Conservation (phyloP, 2,797 vertebrate genomes). For the Prunella strophiata region DNA sequence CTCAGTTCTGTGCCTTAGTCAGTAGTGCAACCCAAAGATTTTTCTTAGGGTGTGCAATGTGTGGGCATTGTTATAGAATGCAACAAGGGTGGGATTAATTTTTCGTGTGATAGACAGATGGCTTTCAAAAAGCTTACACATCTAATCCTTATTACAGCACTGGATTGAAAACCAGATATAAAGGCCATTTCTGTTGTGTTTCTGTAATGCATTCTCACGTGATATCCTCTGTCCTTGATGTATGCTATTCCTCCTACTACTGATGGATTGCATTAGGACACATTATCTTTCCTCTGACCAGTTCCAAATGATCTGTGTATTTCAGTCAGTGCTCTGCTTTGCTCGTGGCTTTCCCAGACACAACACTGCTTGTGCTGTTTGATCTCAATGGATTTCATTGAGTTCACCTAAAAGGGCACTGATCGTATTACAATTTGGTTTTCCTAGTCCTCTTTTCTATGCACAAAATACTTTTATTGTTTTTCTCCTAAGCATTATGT, state of each 20-base stretch:
- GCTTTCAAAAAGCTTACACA: background rate
- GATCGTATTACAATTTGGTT: background rate
- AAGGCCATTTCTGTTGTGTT: background rate
- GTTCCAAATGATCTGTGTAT: background rate
- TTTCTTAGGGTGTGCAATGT: background rate
- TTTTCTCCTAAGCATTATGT: background rate
- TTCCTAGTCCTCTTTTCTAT: background rate
- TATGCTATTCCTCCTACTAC: background rate
- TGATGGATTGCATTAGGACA: background rate
- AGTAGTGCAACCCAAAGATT: background rate
- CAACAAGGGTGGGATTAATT: background rate
- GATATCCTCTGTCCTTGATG: background rate
- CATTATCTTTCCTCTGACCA: background rate
- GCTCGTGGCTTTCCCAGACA: background rate
- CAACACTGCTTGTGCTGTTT: background rate
- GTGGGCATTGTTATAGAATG: background rate
- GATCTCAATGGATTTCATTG: background rate
- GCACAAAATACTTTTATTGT: background rate
- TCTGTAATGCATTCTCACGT: background rate
- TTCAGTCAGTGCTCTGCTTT: background rate
- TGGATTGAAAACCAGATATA: background rate
- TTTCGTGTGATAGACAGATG: background rate
- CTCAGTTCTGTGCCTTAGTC: background rate
- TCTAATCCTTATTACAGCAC: background rate
- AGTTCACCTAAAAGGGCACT: background rate